Base-by-base conservation (phyloP, 1,140 invertebrate species). In the Andricus grossulariae region DNA sequence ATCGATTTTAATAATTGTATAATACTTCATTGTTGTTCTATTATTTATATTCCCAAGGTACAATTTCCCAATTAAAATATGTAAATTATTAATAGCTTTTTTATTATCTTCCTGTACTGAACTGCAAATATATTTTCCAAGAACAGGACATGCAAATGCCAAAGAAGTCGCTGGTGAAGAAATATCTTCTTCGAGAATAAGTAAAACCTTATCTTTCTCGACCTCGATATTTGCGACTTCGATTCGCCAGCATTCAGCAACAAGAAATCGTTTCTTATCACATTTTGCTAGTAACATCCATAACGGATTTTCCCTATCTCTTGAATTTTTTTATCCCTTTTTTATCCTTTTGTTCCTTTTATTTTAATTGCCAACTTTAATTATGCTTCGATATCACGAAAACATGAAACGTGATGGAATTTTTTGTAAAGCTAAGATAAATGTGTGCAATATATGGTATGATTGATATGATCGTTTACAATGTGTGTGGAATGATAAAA, bases 351-450 rank as follows among this genome's bases (percentile, higher is more conserved):
- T 45, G 18, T 55, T 55, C 18, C 13, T 11, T 45, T 45, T 45
- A 39, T 66, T 66, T 66, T 66, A 66, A 66, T 39, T 66, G 39
- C 25, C n/a, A 66, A 66, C 60, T 66, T 39, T 66, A 66, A n/a
- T 66, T 39, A 55, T 39, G 25, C 25, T 8, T 66, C 39, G 60
- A 66, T 66, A 66, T 21, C 60, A 39, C 32, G 39, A 45, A 45
- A 66, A 39, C 21, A 25, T 32, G 57, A 66, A 66, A 16, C 25
- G 39, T 66, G 60, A 60, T 60, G 57, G 57, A 39, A 66, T 66
- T 66, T 66, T 66, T 66, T 55, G n/a, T 10, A 13, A 7, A 21
- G 15, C 15, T 13, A 16, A 66, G 60, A 66, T 66, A 66, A 66
- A 39, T 66, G 32, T 66, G 32, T 66, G 60, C 60, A 66, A 45